These are phyloP conservation scores for Orussus abietinus DNA, from an alignment of 1,140 invertebrate species.

Conservation along the genomic window DNA sequence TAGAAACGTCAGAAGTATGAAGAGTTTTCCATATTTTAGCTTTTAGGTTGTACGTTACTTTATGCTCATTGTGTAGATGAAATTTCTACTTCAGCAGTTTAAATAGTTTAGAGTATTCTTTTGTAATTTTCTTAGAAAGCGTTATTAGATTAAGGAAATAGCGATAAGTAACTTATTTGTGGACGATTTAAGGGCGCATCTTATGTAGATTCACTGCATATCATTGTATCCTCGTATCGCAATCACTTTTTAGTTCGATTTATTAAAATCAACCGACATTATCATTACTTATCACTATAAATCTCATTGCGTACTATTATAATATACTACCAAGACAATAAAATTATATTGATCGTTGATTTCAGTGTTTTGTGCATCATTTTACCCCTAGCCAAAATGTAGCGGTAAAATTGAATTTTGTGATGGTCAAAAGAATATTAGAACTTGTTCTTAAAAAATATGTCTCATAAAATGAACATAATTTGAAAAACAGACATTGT, in stretches of 20 bases:
- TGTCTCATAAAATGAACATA: too few relatives aligned
- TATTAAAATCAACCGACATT: not conserved
- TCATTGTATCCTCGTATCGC: not conserved
- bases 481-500: too few relatives aligned
- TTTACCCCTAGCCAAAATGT: too few relatives aligned
- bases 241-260: not conserved
- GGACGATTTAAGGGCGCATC: not conserved
- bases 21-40: too few relatives aligned
- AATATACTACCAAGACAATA: constrained; percentile 11
- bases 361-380: too few relatives aligned
- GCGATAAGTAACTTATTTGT: not conserved
- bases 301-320: constrained; percentile 7
- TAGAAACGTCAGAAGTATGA: too few relatives aligned
- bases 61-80: too few relatives aligned
- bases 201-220: not conserved
- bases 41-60: too few relatives aligned
- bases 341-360: constrained; percentile 8
- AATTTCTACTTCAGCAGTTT: too few relatives aligned
- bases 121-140: not conserved
- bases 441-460: too few relatives aligned
- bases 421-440: too few relatives aligned
- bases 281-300: constrained; percentile 9
- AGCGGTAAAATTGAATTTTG: too few relatives aligned
- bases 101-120: not conserved
- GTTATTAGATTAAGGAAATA: not conserved